Evolutionary conservation across 2,113 vertebrate genomes (phyloP).

Genomic region (Phasianus colchicus): DNA sequence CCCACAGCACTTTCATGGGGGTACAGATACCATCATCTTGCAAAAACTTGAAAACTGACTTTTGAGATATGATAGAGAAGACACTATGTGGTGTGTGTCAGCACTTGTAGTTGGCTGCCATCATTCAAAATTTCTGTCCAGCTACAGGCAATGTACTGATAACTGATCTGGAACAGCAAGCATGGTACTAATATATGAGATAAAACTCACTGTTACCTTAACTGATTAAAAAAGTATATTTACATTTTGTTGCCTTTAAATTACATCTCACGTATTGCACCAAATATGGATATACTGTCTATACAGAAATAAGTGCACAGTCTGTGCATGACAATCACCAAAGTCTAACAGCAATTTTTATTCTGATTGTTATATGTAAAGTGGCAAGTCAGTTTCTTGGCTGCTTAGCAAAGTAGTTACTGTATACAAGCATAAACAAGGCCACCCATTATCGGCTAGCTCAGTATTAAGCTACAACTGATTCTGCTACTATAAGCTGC

Average conservation of each 20-base stretch:
- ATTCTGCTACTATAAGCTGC: neutral
- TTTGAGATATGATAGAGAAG: neutral
- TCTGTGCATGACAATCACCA: neutral
- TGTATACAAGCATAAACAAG: neutral
- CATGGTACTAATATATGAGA: slow-evolving; percentile 46
- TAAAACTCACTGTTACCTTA: slow-evolving; percentile 53
- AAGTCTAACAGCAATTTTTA: neutral
- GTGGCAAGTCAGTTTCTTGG: neutral
- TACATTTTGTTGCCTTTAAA: slow-evolving; percentile 41
- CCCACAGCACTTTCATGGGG: neutral
- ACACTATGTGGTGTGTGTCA: neutral
- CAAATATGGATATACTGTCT: neutral
- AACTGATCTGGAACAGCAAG: slow-evolving; percentile 62
- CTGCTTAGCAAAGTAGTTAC: neutral
- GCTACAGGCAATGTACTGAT: slow-evolving; percentile 44
- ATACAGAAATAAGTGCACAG: neutral
- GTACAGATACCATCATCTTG: neutral
- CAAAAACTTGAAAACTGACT: neutral
- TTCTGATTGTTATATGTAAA: neutral
- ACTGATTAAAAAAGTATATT: slow-evolving; percentile 36
- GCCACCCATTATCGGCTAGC: neutral
- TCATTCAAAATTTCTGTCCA: slow-evolving; percentile 59
- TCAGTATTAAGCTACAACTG: neutral
- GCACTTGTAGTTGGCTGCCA: slow-evolving; percentile 48
- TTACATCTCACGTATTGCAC: slow-evolving; percentile 15